A percentile compares a stretch with the other conserved stretches of the same genome.
These are phyloP conservation scores for Hypomesus transpacificus DNA, from an alignment of 2,113 vertebrate species.

Conservation along the genomic window DNA sequence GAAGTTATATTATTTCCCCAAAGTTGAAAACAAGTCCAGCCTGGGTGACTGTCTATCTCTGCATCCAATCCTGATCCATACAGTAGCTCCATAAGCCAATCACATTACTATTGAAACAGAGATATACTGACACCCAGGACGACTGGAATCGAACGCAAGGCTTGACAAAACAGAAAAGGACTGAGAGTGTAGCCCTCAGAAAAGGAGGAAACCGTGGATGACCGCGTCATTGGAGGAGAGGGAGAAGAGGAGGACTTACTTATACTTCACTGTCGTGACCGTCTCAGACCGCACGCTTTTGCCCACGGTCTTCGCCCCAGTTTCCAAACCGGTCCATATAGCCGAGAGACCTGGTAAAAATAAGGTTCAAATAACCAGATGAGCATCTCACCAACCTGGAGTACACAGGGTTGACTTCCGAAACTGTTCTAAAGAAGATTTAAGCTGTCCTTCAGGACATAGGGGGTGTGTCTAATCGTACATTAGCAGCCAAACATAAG, in stretches of 20 bases:
- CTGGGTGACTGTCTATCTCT: neutral
- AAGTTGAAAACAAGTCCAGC: neutral
- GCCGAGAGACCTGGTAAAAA: slow-evolving; percentile 81
- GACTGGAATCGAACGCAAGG: too few species aligned
- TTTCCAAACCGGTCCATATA: slow-evolving; percentile 90
- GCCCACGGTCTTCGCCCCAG: slow-evolving; percentile 85
- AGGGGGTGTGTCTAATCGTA: too few species aligned
- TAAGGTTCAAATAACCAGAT: neutral
- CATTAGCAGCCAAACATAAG: too few species aligned
- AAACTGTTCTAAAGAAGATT: too few species aligned
- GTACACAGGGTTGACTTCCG: too few species aligned
- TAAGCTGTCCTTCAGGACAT: too few species aligned
- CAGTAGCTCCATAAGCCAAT: neutral
- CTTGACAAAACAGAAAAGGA: too few species aligned
- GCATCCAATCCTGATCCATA: neutral
- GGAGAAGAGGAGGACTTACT: slow-evolving; percentile 78
- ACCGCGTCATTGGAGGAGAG: neutral
- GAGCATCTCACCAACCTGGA: neutral
- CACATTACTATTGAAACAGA: neutral
- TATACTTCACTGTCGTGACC: slow-evolving; percentile 85
- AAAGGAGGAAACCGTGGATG: neutral
- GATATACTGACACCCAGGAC: too few species aligned
- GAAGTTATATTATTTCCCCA: slow-evolving; percentile 42
- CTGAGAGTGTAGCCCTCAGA: neutral
- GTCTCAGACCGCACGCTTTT: slow-evolving; percentile 87